A percentile compares a stretch with the other conserved stretches of the same genome.
These are phyloP conservation scores for Salminus brasiliensis DNA, from an alignment of 2,113 vertebrate genomes.

Conservation along the genomic window DNA sequence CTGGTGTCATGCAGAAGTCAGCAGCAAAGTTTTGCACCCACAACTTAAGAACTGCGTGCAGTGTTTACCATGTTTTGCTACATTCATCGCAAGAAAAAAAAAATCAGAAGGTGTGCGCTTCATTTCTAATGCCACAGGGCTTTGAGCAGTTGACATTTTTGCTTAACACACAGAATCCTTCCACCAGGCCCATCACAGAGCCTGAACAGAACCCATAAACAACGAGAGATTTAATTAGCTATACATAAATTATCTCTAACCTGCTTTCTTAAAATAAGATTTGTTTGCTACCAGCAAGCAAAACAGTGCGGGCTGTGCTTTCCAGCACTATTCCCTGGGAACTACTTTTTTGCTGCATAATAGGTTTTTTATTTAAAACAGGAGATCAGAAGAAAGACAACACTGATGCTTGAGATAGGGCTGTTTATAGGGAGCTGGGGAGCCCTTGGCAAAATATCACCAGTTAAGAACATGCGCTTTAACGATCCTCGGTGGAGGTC, in stretches of 20 bases:
- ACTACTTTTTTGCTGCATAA: conserved; percentile 80
- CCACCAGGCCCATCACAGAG: conserved; percentile 66
- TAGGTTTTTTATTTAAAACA: conserved; percentile 83
- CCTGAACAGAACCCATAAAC: conserved; percentile 78
- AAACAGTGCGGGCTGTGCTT: conserved; percentile 64
- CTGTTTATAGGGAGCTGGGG: conserved; percentile 72
- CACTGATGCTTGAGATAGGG: conserved; percentile 71
- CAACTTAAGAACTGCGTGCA: conserved; percentile 23
- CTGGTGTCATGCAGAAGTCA: conserved; percentile 34
- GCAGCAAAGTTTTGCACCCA: background rate
- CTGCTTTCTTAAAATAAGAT: conserved; percentile 81
- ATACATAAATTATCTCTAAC: conserved; percentile 80
- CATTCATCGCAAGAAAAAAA: conserved; percentile 51
- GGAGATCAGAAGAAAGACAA: conserved; percentile 78
- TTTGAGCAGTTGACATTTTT: conserved; percentile 73
- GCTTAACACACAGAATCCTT: conserved; percentile 76
- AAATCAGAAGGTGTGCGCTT: conserved; percentile 70
- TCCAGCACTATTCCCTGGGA: conserved; percentile 73
- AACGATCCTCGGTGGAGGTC: conserved; percentile 47
- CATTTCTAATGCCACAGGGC: conserved; percentile 65
- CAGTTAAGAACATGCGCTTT: conserved; percentile 74
- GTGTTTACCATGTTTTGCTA: conserved; percentile 65
- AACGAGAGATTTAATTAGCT: conserved; percentile 83
- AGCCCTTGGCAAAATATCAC: conserved; percentile 71
- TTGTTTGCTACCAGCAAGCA: conserved; percentile 81